A percentile compares a stretch with the other conserved stretches of the same genome.
These are phyloP conservation scores for Euleptes europaea DNA, from an alignment of 2,113 vertebrate genomes.

Conservation along the genomic window DNA sequence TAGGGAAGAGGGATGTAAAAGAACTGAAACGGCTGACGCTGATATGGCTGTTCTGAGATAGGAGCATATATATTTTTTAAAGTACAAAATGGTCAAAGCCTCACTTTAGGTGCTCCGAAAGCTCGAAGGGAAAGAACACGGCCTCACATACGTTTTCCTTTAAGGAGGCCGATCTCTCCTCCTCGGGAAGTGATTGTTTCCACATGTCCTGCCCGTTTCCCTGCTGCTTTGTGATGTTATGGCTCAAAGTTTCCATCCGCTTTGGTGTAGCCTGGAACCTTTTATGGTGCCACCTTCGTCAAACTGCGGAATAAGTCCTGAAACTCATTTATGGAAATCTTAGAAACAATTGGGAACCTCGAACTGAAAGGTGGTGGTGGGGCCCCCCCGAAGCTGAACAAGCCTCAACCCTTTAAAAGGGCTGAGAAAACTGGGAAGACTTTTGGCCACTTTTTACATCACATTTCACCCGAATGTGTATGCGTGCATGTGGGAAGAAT, in stretches of 20 bases:
- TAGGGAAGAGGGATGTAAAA: conserved; percentile 49
- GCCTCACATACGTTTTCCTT: conserved; percentile 32
- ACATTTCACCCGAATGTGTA: not conserved
- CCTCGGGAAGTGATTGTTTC: conserved; percentile 51
- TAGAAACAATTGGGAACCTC: not conserved
- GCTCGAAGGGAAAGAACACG: conserved; percentile 56
- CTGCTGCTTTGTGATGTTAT: conserved; percentile 33
- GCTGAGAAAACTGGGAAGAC: not conserved
- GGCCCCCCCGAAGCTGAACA: not conserved
- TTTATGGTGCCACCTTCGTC: conserved; percentile 40
- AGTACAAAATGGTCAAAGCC: conserved; percentile 44
- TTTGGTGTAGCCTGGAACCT: conserved; percentile 7
- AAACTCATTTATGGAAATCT: conserved; percentile 14
- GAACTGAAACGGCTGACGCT: conserved; percentile 44
- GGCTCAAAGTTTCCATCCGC: conserved; percentile 52
- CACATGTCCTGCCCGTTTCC: conserved; percentile 45
- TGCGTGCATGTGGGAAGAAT: not conserved
- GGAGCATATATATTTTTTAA: conserved; percentile 23
- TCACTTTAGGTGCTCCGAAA: conserved; percentile 54
- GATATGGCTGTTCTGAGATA: conserved; percentile 52
- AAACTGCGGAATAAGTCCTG: not conserved
- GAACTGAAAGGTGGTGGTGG: not conserved
- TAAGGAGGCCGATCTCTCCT: conserved; percentile 33
- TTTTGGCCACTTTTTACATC: not conserved
- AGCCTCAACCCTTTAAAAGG: not conserved